A percentile compares a stretch with the other conserved stretches of the same genome.
Conservation (phyloP, 2,888 invertebrate genomes). For the Macrosiphum euphorbiae region DNA sequence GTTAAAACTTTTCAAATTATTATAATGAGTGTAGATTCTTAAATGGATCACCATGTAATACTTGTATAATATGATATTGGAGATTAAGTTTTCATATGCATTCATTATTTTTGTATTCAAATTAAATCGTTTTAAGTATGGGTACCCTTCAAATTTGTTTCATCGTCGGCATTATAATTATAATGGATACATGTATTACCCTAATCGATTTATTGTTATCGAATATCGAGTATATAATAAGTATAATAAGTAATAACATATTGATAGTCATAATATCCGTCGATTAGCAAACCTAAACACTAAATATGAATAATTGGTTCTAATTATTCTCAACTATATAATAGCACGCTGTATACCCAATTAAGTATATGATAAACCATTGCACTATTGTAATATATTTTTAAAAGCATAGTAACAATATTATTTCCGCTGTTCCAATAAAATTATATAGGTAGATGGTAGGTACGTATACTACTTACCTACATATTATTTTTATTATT, state of each 20-base stretch:
- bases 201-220: not conserved
- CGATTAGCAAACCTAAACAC: too few species aligned
- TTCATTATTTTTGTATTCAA: not conserved
- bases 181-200: not conserved
- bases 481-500: not conserved
- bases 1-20: not conserved
- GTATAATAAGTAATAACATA: too few species aligned
- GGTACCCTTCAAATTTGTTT: not conserved
- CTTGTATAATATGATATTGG: not conserved
- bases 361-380: too few species aligned
- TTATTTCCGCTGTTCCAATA: too few species aligned
- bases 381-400: too few species aligned
- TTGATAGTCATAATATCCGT: too few species aligned
- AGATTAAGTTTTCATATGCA: not conserved
- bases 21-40: not conserved
- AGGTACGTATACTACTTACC: too few species aligned
- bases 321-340: too few species aligned
- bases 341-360: too few species aligned
- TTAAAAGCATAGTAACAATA: too few species aligned
- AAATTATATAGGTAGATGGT: too few species aligned
- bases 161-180: not conserved
- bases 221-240: not conserved
- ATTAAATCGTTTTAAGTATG: not conserved
- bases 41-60: not conserved
- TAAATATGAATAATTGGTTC: too few species aligned